Evolutionary conservation across 1,140 invertebrate species (phyloP), one percentile per base, ranked within the genome.

Genomic region (Drosophila ogumai): DNA sequence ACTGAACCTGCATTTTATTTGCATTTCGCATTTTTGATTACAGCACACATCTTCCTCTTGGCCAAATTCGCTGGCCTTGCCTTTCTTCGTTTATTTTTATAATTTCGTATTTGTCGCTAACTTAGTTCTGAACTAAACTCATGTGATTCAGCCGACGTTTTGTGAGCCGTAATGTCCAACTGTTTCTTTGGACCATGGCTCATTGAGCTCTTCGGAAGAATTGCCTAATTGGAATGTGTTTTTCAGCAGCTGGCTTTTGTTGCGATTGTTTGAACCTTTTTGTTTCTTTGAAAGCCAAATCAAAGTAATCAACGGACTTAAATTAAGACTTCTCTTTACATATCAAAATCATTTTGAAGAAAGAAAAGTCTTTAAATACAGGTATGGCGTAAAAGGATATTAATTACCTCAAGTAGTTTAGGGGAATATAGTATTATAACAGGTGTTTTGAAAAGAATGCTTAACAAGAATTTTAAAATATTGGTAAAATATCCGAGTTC

Each of bases 1-100:
- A 46, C 5, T 19, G 10, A 76, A 81, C 47, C 78, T 65, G 57
- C 61, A 78, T 71, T 71, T 77, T 60, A 69, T 78, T 78, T 63
- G 74, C 65, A 77, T 75, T 75, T 75, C 36, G 49, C 52, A 49
- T 78, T 56, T 76, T 54, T 76, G 74, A 41, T 57, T 50, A 57
- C 52, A 66, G 32, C 19, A 52, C 17, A 17, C 22, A 28, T 58
- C 36, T 61, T 40, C 36, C 8, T 43, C 44, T 54, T 46, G 3
- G 6, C 34, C 9, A 55, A 55, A 34, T 55, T 54, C 22, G 46
- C 38, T 69, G 67, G 47, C 67, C 58, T 75, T 66, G 22, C 22
- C 31, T 28, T 54, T 65, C 44, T 19, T 38, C 31, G 34, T 49
- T 58, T 58, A 17, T 54, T 41, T 66, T 68, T 12, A 34, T 43